Percentiles rank a stretch among this genome's conserved stretches.
These are phyloP conservation scores for Muscina levida DNA, from an alignment of 2,888 invertebrate genomes.

Conservation along the genomic window DNA sequence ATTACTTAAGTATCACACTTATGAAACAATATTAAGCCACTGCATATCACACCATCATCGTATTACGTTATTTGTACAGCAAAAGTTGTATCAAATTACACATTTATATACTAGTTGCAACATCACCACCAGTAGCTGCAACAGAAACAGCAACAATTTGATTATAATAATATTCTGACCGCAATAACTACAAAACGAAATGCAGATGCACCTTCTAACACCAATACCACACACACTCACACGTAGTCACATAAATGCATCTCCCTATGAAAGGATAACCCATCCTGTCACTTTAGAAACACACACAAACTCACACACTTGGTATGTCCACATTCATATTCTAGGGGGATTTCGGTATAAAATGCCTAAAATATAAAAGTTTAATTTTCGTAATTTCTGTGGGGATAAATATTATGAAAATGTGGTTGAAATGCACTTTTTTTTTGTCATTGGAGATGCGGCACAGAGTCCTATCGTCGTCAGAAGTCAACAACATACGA, in stretches of 20 bases:
- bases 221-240: constrained; percentile 36
- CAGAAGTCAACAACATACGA: constrained; percentile 26
- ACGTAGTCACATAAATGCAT: constrained; percentile 22
- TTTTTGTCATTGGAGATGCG: not conserved
- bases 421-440: constrained; percentile 43
- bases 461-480: constrained; percentile 3
- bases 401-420: constrained; percentile 54
- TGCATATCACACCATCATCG: too few species aligned
- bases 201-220: constrained; percentile 51
- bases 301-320: not conserved
- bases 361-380: constrained; percentile 50
- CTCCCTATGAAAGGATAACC: not conserved
- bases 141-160: constrained; percentile 47
- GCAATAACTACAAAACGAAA: constrained; percentile 52
- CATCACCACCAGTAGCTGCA: constrained; percentile 8
- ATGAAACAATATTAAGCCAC: too few species aligned
- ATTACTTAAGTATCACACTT: too few species aligned
- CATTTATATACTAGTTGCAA: not conserved
- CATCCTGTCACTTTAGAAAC: constrained; percentile 9
- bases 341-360: not conserved
- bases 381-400: constrained; percentile 54
- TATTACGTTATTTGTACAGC: too few species aligned
- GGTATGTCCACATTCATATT: not conserved
- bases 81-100: too few species aligned
- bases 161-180: constrained; percentile 56